phyloP scores from a whole-genome alignment of 2,888 invertebrate species.

The Eristalis pertinax region DNA sequence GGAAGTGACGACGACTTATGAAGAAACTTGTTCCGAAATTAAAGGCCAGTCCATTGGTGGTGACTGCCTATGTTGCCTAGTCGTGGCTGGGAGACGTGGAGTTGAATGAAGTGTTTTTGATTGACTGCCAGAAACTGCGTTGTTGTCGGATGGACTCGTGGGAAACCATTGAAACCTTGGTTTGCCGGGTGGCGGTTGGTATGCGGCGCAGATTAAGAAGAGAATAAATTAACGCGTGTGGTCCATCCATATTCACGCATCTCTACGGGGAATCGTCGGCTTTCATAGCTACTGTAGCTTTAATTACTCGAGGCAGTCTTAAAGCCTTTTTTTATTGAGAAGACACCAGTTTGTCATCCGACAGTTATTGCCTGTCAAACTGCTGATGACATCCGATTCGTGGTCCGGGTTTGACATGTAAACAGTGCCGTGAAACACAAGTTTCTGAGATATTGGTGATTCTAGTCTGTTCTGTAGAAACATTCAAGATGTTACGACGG shows the following conservation, averaged over 20 bases:
- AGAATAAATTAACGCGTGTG: background rate
- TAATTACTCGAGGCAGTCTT: too few relatives aligned
- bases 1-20: slow-evolving; percentile 23
- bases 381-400: too few relatives aligned
- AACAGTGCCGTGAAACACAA: too few relatives aligned
- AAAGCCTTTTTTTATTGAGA: too few relatives aligned
- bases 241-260: background rate
- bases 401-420: too few relatives aligned
- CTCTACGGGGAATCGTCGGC: too few relatives aligned
- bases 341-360: too few relatives aligned
- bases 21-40: slow-evolving; percentile 45
- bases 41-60: slow-evolving; percentile 35
- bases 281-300: too few relatives aligned
- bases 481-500: too few relatives aligned
- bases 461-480: too few relatives aligned
- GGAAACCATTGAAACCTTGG: background rate
- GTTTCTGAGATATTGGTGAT: too few relatives aligned
- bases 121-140: background rate
- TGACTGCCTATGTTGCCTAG: slow-evolving; percentile 9
- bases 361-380: too few relatives aligned
- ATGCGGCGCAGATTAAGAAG: background rate
- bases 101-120: slow-evolving; percentile 7
- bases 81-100: background rate
- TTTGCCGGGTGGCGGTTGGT: background rate
- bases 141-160: background rate